phyloP scores from a whole-genome alignment of 2,113 vertebrate species.

The Hirundichthys speculiger region DNA sequence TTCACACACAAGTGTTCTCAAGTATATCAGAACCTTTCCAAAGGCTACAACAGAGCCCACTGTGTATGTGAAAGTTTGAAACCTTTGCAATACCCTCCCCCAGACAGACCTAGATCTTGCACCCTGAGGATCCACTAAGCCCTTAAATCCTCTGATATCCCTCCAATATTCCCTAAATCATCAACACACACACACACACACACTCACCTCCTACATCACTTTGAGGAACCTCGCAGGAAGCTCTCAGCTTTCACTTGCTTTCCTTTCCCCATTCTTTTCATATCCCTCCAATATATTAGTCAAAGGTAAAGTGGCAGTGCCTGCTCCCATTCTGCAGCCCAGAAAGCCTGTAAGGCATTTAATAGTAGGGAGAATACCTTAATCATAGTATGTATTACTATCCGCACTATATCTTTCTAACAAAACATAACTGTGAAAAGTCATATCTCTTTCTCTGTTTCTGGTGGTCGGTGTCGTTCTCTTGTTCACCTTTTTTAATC shows the following conservation, averaged over 20 bases:
- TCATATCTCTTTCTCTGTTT: conserved; percentile 22
- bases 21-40: conserved; percentile 41
- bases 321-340: conserved; percentile 45
- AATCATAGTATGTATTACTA: conserved; percentile 28
- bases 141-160: conserved; percentile 65
- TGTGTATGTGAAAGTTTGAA: conserved; percentile 20
- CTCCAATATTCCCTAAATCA: conserved; percentile 65
- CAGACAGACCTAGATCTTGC: conserved; percentile 62
- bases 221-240: conserved; percentile 59
- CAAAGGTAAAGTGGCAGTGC: conserved; percentile 37
- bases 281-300: conserved; percentile 54
- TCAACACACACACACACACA: conserved; percentile 44
- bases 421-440: conserved; percentile 13
- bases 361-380: conserved; percentile 24
- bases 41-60: conserved; percentile 28
- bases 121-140: conserved; percentile 63
- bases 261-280: conserved; percentile 52
- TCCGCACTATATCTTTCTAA: neutral
- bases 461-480: neutral
- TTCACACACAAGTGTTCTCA: conserved; percentile 31
- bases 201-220: conserved; percentile 46
- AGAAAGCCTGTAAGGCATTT: conserved; percentile 28
- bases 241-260: conserved; percentile 58
- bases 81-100: conserved; percentile 57
- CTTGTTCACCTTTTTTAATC: neutral